Evolutionary conservation across 1,140 invertebrate genomes (phyloP).

Genomic region (Microplitis demolitor): DNA sequence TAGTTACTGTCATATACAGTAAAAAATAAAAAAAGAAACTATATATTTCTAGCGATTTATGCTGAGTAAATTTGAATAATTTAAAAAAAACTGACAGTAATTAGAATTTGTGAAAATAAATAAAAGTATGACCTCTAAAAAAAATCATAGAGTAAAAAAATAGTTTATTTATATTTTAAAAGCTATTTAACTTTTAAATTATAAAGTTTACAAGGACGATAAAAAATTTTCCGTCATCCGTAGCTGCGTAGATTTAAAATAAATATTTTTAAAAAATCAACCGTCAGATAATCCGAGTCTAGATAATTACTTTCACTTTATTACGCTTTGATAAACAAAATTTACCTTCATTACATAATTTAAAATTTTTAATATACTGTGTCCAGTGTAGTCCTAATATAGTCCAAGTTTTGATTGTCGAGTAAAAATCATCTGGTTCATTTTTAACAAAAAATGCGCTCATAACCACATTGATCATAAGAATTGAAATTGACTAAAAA

Average conservation of each 20-base stretch:
- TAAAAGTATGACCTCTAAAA: background rate
- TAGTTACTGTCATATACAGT: too few species aligned
- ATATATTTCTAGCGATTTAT: too few species aligned
- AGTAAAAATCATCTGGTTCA: conserved; percentile 43
- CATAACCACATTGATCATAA: conserved; percentile 53
- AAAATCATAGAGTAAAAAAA: background rate
- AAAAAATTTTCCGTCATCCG: too few species aligned
- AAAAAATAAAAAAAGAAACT: too few species aligned
- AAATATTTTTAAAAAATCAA: too few species aligned
- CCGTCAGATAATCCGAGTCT: background rate
- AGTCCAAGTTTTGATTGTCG: conserved; percentile 43
- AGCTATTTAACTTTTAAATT: too few species aligned
- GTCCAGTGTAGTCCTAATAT: conserved; percentile 54
- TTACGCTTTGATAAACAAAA: conserved; percentile 18
- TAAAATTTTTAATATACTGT: conserved; percentile 40
- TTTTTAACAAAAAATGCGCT: conserved; percentile 49
- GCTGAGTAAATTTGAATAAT: too few species aligned
- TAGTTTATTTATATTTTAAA: too few species aligned
- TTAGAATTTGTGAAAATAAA: background rate
- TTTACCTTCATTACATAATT: conserved; percentile 45
- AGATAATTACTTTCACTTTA: background rate
- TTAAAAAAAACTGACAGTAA: background rate
- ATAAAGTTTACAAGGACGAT: too few species aligned
- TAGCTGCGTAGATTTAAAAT: too few species aligned
- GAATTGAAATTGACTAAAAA: conserved; percentile 49